Percentiles rank a stretch among this genome's conserved stretches.
Evolutionary conservation across 2,113 vertebrate species (phyloP).

Genomic region (Paedocypris sp.): DNA sequence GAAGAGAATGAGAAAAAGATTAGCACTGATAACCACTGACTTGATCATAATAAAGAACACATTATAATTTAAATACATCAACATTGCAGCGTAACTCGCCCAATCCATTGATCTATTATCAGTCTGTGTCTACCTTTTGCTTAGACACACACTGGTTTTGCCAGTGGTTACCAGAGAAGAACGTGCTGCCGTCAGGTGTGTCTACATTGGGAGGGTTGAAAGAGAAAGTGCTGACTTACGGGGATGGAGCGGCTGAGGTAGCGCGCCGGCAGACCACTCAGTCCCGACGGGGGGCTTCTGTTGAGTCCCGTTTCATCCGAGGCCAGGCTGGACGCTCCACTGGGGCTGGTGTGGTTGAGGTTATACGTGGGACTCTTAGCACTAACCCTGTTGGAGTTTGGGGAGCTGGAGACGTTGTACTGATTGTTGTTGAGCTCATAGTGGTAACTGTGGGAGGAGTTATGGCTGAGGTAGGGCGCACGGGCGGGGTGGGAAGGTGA

Average conservation of each 20-base stretch:
- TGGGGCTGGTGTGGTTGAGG: conserved; percentile 31
- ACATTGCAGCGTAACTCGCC: too few relatives aligned
- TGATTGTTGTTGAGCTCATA: conserved; percentile 81
- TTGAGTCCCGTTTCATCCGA: conserved; percentile 48
- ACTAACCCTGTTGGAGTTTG: conserved; percentile 25
- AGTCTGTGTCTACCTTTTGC: too few relatives aligned
- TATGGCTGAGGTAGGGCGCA: conserved; percentile 52
- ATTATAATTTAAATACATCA: too few relatives aligned
- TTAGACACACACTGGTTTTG: too few relatives aligned
- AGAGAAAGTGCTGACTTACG: conserved; percentile 68
- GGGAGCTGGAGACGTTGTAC: conserved; percentile 42
- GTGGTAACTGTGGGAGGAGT: conserved; percentile 51
- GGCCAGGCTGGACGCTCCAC: conserved; percentile 38
- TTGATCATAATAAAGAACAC: too few relatives aligned
- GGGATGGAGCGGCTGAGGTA: conserved; percentile 85
- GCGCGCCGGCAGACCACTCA: conserved; percentile 63
- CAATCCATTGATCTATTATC: too few relatives aligned
- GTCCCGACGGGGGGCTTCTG: conserved; percentile 47
- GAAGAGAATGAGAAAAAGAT: too few relatives aligned
- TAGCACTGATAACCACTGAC: too few relatives aligned
- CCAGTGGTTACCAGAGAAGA: not conserved
- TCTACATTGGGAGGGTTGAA: not conserved
- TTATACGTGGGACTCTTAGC: conserved; percentile 47
- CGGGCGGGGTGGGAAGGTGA: conserved; percentile 45
- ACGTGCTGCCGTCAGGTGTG: conserved; percentile 33